Conservation (phyloP, 2,888 invertebrate genomes). For the Oligia strigilis region DNA sequence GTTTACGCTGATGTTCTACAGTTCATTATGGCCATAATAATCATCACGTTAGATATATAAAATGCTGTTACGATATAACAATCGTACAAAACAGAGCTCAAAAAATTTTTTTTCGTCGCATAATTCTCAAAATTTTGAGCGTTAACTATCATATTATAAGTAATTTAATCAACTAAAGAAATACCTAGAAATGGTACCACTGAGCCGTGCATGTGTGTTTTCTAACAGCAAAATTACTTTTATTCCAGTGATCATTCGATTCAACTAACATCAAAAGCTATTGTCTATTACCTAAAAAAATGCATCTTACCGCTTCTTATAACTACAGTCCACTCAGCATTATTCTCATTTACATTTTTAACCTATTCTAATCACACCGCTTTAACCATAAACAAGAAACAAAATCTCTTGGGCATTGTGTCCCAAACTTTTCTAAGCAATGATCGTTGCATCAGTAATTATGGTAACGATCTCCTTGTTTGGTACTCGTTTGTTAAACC, state of each 20-base stretch:
- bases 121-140: no score
- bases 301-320: not conserved
- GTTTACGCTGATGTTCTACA: not conserved
- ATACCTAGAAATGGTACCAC: no score
- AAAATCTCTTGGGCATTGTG: constrained; percentile 58
- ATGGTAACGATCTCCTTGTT: constrained; percentile 78
- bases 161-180: no score
- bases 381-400: constrained; percentile 20
- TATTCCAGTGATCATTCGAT: not conserved
- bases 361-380: not conserved
- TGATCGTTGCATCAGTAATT: constrained; percentile 69
- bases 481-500: constrained; percentile 69
- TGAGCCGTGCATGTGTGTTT: not conserved
- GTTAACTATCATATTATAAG: no score
- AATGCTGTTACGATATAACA: not conserved
- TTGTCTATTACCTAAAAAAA: not conserved
- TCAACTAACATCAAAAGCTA: not conserved
- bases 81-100: no score
- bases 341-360: not conserved
- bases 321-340: not conserved
- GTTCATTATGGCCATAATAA: not conserved
- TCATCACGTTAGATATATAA: not conserved
- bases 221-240: not conserved
- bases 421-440: constrained; percentile 65
- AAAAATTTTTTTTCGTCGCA: no score